Conservation (phyloP, 2,113 vertebrate species). For the Craseonycteris thonglongyai region DNA sequence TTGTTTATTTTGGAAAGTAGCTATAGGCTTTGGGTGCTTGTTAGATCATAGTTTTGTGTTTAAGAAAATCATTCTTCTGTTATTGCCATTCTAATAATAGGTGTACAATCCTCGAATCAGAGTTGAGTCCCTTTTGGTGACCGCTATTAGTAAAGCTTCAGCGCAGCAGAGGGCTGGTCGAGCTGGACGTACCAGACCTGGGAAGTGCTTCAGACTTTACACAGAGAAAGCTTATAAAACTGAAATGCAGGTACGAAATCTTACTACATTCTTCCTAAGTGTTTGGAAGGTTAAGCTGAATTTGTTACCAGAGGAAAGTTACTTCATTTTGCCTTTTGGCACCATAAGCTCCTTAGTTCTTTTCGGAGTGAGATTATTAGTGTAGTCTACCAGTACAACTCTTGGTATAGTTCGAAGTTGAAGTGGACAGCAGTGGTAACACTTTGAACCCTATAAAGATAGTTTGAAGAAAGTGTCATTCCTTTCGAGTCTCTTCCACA, state of each 20-base stretch:
- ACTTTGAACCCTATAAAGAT: neutral
- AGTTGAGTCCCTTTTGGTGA: slow-evolving; percentile 96
- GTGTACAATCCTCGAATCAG: slow-evolving; percentile 99
- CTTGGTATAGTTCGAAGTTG: neutral
- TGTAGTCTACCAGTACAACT: neutral
- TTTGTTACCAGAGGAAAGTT: neutral
- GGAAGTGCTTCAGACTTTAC: slow-evolving; percentile 96
- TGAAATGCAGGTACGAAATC: slow-evolving; percentile 92
- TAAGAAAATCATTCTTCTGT: slow-evolving; percentile 8
- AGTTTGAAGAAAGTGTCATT: neutral
- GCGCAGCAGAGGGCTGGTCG: slow-evolving; percentile 98
- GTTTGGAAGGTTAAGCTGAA: neutral
- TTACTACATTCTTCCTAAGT: neutral
- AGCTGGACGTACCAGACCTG: slow-evolving; percentile 93
- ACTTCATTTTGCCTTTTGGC: neutral
- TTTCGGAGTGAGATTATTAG: neutral
- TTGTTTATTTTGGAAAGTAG: neutral
- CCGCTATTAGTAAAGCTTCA: slow-evolving; percentile 98
- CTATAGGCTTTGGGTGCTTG: neutral
- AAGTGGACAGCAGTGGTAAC: neutral
- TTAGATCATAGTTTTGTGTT: neutral
- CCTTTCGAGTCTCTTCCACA: neutral
- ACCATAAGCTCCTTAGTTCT: neutral
- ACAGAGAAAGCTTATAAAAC: slow-evolving; percentile 98
- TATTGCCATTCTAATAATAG: slow-evolving; percentile 72